These are phyloP conservation scores for Carterocephalus palaemon DNA, from an alignment of 2,888 invertebrate species.

Conservation along the genomic window DNA sequence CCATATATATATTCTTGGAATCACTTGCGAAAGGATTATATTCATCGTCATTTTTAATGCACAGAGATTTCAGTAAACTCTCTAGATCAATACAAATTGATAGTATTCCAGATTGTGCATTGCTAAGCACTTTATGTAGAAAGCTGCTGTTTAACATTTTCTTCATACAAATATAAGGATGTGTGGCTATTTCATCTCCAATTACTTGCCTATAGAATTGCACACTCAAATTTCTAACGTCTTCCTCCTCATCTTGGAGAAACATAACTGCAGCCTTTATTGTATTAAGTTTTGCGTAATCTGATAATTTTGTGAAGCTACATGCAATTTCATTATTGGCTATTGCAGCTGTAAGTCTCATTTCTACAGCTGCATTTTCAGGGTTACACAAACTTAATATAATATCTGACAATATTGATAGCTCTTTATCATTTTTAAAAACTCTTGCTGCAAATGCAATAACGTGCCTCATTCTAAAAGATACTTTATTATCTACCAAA, in stretches of 20 bases:
- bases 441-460: constrained; percentile 55
- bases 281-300: constrained; percentile 49
- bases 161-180: constrained; percentile 56
- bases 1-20: constrained; percentile 70
- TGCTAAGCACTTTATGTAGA: constrained; percentile 40
- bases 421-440: constrained; percentile 26
- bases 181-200: constrained; percentile 34
- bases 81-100: constrained; percentile 43
- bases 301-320: constrained; percentile 41
- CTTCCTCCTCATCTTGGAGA: constrained; percentile 77
- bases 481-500: constrained; percentile 33
- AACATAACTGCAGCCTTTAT: constrained; percentile 63
- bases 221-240: constrained; percentile 63
- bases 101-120: constrained; percentile 36
- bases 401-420: constrained; percentile 41
- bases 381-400: constrained; percentile 50
- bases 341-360: constrained; percentile 57
- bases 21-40: constrained; percentile 76
- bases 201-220: constrained; percentile 48
- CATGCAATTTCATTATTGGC: constrained; percentile 61
- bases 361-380: constrained; percentile 54
- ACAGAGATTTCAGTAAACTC: constrained; percentile 36
- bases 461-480: constrained; percentile 53
- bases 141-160: constrained; percentile 48
- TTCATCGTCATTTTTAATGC: constrained; percentile 39